phyloP scores from a whole-genome alignment of 2,888 invertebrate genomes.

The Tryphoninae sp. region DNA sequence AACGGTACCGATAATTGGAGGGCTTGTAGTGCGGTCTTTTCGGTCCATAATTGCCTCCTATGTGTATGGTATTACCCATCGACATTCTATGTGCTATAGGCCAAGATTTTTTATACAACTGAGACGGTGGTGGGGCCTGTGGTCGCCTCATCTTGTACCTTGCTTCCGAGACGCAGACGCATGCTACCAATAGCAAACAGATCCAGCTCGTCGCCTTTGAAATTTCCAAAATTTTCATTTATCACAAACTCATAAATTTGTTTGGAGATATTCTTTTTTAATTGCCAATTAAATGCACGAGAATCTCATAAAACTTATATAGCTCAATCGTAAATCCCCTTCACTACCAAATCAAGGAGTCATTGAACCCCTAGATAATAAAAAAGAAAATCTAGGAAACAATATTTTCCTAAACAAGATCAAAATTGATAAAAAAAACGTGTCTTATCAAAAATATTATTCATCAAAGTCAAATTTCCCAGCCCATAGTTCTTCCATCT shows the following conservation, averaged over 20 bases:
- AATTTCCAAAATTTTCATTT: constrained; percentile 24
- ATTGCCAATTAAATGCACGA: not conserved
- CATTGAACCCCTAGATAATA: too few species aligned
- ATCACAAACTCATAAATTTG: not conserved
- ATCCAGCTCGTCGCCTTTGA: constrained; percentile 71
- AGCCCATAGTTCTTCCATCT: too few species aligned
- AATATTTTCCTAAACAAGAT: too few species aligned
- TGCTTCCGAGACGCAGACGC: constrained; percentile 72
- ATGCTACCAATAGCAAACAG: constrained; percentile 71
- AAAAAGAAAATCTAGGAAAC: too few species aligned
- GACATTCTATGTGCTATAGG: constrained; percentile 75
- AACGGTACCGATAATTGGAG: constrained; percentile 71
- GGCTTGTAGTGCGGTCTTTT: constrained; percentile 74
- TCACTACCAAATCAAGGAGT: too few species aligned
- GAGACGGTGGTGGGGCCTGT: constrained; percentile 74
- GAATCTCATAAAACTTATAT: not conserved
- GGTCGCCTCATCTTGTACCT: constrained; percentile 78
- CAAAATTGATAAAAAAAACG: too few species aligned
- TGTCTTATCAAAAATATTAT: too few species aligned
- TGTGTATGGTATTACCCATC: constrained; percentile 74
- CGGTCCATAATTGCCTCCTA: constrained; percentile 70
- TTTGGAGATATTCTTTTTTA: not conserved
- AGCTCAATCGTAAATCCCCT: too few species aligned
- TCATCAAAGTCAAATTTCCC: too few species aligned
- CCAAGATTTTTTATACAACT: constrained; percentile 76